Percentiles rank a stretch among this genome's conserved stretches.
phyloP scores from a whole-genome alignment of 1,140 invertebrate species.

The Philaenus spumarius region DNA sequence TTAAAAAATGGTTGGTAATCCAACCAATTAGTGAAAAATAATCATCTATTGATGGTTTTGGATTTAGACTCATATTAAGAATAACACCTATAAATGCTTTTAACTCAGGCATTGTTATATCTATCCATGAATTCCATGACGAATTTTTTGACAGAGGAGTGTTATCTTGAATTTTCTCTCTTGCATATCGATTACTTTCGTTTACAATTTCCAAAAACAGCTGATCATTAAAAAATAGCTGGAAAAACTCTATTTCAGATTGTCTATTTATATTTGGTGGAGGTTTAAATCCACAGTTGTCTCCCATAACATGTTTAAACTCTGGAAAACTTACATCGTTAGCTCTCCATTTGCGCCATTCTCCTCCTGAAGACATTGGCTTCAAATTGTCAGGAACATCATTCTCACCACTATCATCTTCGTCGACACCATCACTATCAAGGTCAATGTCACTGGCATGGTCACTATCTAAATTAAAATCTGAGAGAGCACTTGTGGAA shows the following conservation, averaged over 20 bases:
- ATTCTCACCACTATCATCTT: no score
- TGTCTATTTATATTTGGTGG: neutral
- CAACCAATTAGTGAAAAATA: slow-evolving; percentile 7
- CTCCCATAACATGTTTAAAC: neutral
- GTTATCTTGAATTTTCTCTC: slow-evolving; percentile 2
- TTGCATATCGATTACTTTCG: slow-evolving; percentile 4
- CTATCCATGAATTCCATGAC: neutral
- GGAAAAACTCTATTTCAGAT: neutral
- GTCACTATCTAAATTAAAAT: no score
- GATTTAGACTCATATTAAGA: slow-evolving; percentile 9
- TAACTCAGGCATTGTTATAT: slow-evolving; percentile 3
- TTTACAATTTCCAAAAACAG: slow-evolving; percentile 4
- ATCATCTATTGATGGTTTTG: slow-evolving; percentile 10
- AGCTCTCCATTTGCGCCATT: slow-evolving; percentile 4
- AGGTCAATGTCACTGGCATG: no score
- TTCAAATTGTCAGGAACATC: no score
- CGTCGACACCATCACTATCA: no score
- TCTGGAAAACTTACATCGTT: slow-evolving; percentile 5
- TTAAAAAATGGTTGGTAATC: slow-evolving; percentile 13
- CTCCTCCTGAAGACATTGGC: no score
- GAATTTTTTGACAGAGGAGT: neutral
- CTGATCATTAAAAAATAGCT: slow-evolving; percentile 14
- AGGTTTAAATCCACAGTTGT: slow-evolving; percentile 3
- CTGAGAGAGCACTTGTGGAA: no score
- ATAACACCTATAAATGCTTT: slow-evolving; percentile 15